phyloP scores from a whole-genome alignment of 2,113 vertebrate species.

The Odocoileus virginianus region DNA sequence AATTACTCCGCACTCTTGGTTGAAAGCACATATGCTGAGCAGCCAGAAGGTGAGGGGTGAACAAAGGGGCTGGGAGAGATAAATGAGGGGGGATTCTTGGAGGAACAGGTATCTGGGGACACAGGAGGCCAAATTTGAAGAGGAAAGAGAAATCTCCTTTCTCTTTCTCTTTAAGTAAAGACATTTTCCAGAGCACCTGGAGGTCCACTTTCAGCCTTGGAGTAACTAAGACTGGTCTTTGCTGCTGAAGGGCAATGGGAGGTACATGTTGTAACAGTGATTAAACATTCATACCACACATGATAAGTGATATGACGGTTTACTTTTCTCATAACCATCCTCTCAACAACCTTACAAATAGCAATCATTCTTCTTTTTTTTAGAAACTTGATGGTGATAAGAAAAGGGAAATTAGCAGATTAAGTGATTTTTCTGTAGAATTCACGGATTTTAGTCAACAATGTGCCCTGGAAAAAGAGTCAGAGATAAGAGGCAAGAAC shows the following conservation, averaged over 20 bases:
- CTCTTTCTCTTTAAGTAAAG: not conserved
- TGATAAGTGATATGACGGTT: not conserved
- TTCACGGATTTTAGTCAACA: not conserved
- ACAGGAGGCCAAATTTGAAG: not conserved
- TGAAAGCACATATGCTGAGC: not conserved
- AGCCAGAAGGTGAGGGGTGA: not conserved
- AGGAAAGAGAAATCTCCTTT: not conserved
- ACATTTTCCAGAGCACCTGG: not conserved
- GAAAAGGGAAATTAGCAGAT: not conserved
- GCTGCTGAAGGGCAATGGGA: not conserved
- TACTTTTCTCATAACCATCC: not conserved
- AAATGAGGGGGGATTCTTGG: not conserved
- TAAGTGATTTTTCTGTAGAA: not conserved
- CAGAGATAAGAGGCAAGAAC: not conserved
- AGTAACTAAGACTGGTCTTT: not conserved
- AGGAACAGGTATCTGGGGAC: not conserved
- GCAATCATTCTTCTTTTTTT: not conserved
- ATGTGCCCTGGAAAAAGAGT: not conserved
- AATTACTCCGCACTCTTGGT: not conserved
- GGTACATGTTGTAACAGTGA: not conserved
- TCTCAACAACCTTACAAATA: not conserved
- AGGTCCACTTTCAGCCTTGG: not conserved
- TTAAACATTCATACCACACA: not conserved
- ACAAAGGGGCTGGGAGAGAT: not conserved
- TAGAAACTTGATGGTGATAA: not conserved